These are phyloP conservation scores for Pyrgus malvae DNA, from an alignment of 2,888 invertebrate species.

Conservation along the genomic window DNA sequence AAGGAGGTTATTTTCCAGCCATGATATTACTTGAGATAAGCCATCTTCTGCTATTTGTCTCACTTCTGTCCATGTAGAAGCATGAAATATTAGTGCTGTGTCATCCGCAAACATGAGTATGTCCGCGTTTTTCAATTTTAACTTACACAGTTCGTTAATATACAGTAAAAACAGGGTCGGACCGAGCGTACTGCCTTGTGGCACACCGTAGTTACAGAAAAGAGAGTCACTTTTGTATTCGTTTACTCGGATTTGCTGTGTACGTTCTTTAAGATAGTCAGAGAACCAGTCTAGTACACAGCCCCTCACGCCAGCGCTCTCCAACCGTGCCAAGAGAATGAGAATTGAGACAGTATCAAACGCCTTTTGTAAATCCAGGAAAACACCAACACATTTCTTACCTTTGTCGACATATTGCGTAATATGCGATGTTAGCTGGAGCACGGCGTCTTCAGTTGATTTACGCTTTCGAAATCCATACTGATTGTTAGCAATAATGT, in stretches of 20 bases:
- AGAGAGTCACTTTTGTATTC: background rate
- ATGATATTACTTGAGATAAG: constrained; percentile 3
- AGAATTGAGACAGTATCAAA: constrained; percentile 9
- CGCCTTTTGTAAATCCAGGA: constrained; percentile 23
- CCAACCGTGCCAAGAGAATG: background rate
- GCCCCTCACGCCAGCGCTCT: constrained; percentile 8
- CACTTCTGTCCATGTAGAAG: background rate
- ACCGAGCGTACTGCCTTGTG: constrained; percentile 8
- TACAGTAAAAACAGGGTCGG: constrained; percentile 3
- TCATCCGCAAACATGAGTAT: background rate
- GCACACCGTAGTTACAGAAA: background rate
- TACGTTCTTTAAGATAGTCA: constrained; percentile 5
- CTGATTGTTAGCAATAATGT: background rate
- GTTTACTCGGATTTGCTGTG: background rate
- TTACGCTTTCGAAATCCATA: constrained; percentile 2
- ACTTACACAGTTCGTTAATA: constrained; percentile 4
- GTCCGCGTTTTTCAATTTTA: background rate
- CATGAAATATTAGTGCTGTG: constrained; percentile 2
- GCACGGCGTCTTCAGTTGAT: constrained; percentile 14
- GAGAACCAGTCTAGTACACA: constrained; percentile 12
- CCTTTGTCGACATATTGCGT: constrained; percentile 4
- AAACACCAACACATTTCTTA: constrained; percentile 13
- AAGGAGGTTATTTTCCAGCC: constrained; percentile 1
- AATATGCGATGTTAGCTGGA: no score
- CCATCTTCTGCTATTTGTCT: background rate